Base-by-base conservation (phyloP, 1,140 invertebrate genomes). In the Chrysoperla carnea region DNA sequence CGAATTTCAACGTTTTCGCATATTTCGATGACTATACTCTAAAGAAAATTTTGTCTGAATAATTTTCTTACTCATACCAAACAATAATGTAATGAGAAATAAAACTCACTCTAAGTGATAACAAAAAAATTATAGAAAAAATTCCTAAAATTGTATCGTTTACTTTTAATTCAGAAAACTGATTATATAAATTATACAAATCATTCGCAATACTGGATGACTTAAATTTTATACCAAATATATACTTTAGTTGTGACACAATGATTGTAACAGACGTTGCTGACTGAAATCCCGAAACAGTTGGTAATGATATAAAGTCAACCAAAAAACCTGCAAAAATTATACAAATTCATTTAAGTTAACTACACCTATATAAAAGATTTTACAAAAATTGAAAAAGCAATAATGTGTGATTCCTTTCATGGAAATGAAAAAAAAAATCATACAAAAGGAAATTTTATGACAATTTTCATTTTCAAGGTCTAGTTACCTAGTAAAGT, bases 261-360 rank as follows among this genome's bases (percentile, higher is more conserved):
- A 84, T 78, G 46, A 96, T 93, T 29, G 91, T 92, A 12, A 95
- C 67, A 0, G 91, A 85, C 6, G 88, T 91, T 0, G 88, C 90
- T 6, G 88, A 86, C 3, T 88, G 94, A 55, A 96, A 96, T 8
- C 87, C 88, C 47, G 81, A 86, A 28, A 88, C 89, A 6, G 95
- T 88, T 6, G 90, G 83, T 38, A 83, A 67, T 0, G 90, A 93
- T 44, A 97, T 95, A 54, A 93, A 84, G 54, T 94, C 86, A 33
- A 95, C 84, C 39, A 96, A 59, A 55, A 94, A 92, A 49, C 91
- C 92, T 92, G 57, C 29, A 56, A 51, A 49, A 40, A 48, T 33
- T 11, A 11, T 6, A 12, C 17, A 23, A 23, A 23, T 23, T n/a
- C n/a, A n/a, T n/a, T n/a, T n/a, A n/a, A n/a, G n/a, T n/a, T 23